Conservation (phyloP, 2,888 invertebrate species). For the Syrphus vitripennis region DNA sequence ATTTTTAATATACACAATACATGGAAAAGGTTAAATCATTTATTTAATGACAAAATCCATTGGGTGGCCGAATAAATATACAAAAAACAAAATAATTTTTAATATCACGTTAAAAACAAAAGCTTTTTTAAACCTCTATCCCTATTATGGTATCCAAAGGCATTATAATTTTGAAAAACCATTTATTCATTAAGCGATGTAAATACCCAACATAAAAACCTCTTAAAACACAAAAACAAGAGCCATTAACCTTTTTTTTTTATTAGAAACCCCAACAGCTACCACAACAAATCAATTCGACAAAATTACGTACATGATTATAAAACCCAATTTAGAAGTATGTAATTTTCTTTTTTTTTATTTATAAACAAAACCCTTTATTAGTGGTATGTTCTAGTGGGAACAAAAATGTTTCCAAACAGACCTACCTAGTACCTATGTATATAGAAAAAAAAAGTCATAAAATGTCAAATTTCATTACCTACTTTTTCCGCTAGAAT, state of each 20-base stretch:
- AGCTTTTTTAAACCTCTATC: neutral
- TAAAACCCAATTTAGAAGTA: neutral
- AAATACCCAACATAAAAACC: neutral
- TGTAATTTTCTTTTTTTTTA: neutral
- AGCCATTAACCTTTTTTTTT: neutral
- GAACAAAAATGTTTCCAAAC: neutral
- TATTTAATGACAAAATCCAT: too few species aligned
- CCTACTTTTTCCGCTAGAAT: slow-evolving; percentile 41
- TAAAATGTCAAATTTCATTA: slow-evolving; percentile 68
- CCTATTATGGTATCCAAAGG: neutral
- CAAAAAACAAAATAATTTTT: neutral
- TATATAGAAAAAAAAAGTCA: slow-evolving; percentile 1
- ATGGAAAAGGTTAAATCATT: too few species aligned
- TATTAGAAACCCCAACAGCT: neutral
- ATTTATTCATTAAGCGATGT: neutral
- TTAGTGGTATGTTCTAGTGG: neutral
- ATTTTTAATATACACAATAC: too few species aligned
- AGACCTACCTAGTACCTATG: neutral
- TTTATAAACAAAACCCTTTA: neutral
- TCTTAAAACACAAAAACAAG: neutral
- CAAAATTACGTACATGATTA: slow-evolving; percentile 20
- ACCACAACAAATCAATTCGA: slow-evolving; percentile 13
- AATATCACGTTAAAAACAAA: neutral
- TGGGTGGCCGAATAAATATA: too few species aligned
- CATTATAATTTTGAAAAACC: neutral